Percentiles rank a stretch among this genome's conserved stretches.
These are phyloP conservation scores for Melopsittacus undulatus DNA, from an alignment of 2,797 vertebrate genomes.

Conservation along the genomic window DNA sequence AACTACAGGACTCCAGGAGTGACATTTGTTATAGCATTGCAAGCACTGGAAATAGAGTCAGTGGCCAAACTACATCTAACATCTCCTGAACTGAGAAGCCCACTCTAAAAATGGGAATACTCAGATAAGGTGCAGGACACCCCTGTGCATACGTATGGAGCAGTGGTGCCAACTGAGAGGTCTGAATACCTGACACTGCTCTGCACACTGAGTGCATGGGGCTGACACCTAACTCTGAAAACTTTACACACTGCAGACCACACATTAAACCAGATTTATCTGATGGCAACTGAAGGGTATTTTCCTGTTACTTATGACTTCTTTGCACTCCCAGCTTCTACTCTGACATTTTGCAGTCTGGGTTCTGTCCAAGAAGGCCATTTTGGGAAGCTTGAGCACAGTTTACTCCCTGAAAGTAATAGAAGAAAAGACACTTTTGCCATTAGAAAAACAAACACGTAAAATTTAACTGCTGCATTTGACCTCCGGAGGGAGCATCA, in stretches of 20 bases:
- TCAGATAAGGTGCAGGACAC: neutral
- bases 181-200: neutral
- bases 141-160: fast-evolving
- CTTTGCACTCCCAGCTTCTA: neutral
- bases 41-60: neutral
- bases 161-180: neutral
- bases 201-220: fast-evolving
- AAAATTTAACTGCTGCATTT: constrained; percentile 1
- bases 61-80: neutral
- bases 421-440: constrained; percentile 9
- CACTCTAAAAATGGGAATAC: neutral
- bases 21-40: neutral
- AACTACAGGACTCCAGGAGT: neutral
- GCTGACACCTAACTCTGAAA: neutral
- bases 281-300: neutral
- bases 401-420: neutral
- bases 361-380: constrained; percentile 16
- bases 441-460: neutral
- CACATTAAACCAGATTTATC: neutral
- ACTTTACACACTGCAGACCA: neutral
- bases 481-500: neutral
- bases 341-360: constrained; percentile 9
- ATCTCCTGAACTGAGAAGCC: neutral
- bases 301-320: neutral
- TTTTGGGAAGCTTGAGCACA: neutral